Conservation (phyloP, 1,140 invertebrate species). For the Micrasema minimum region DNA sequence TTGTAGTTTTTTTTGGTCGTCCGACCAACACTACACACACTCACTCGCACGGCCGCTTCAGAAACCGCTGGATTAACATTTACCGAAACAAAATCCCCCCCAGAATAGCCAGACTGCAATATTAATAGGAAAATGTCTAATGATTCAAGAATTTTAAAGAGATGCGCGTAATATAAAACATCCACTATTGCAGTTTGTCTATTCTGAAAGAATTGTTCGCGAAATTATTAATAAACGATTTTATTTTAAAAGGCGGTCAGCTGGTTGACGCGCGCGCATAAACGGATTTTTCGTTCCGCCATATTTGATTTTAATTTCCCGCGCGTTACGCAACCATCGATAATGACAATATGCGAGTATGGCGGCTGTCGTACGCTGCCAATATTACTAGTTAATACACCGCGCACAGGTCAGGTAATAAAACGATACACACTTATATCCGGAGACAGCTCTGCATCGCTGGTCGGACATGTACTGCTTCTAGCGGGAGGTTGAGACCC, state of each 20-base stretch:
- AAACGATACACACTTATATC: slow-evolving; percentile 63
- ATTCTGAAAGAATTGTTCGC: slow-evolving; percentile 13
- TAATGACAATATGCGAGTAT: slow-evolving; percentile 23
- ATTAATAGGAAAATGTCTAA: not conserved
- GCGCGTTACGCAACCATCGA: slow-evolving; percentile 42
- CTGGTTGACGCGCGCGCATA: slow-evolving; percentile 19
- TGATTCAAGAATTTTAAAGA: slow-evolving; percentile 1
- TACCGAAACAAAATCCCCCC: slow-evolving; percentile 48
- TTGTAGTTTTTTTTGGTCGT: slow-evolving; percentile 52
- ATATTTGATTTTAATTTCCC: slow-evolving; percentile 33
- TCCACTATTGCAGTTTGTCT: slow-evolving; percentile 20
- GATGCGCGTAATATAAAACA: not conserved
- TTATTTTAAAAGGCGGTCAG: slow-evolving; percentile 1
- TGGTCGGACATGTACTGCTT: slow-evolving; percentile 67
- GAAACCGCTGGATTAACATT: slow-evolving; percentile 44
- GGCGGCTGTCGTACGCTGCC: slow-evolving; percentile 27
- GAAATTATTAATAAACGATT: slow-evolving; percentile 9
- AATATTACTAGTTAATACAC: slow-evolving; percentile 31
- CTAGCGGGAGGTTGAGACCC: slow-evolving; percentile 37
- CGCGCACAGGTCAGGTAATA: slow-evolving; percentile 17
- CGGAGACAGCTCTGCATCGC: slow-evolving; percentile 69
- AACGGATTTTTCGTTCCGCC: slow-evolving; percentile 34
- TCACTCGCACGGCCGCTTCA: slow-evolving; percentile 56
- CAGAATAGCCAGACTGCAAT: slow-evolving; percentile 40
- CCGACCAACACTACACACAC: slow-evolving; percentile 61